Conservation (phyloP, 1,140 invertebrate genomes). For the Cecropterus lyciades region DNA sequence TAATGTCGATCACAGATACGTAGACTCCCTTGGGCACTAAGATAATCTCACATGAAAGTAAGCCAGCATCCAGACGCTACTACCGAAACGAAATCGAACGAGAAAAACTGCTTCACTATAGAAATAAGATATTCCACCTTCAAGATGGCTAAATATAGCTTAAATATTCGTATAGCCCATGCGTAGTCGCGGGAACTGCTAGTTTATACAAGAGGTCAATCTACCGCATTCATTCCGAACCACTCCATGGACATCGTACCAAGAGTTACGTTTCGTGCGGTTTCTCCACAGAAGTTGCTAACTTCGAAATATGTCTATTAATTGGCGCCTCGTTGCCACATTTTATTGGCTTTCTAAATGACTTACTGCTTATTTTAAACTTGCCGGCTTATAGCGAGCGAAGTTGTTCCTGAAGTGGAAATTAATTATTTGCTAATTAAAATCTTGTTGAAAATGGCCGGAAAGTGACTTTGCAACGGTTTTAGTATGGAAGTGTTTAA, state of each 20-base stretch:
- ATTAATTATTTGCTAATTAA: conserved; percentile 20
- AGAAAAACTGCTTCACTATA: too few relatives aligned
- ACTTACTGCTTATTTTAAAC: conserved; percentile 21
- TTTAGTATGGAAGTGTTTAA: too few relatives aligned
- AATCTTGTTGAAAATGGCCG: neutral
- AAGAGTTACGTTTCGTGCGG: conserved; percentile 29
- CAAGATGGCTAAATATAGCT: too few relatives aligned
- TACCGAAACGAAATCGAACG: too few relatives aligned
- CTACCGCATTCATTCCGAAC: neutral
- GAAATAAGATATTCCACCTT: too few relatives aligned
- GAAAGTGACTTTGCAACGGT: neutral
- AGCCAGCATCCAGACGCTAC: too few relatives aligned
- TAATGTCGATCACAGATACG: too few relatives aligned
- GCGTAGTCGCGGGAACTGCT: too few relatives aligned
- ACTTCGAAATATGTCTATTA: conserved; percentile 35
- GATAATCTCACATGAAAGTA: too few relatives aligned
- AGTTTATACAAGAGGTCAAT: neutral
- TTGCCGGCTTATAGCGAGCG: conserved; percentile 20
- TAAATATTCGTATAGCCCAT: too few relatives aligned
- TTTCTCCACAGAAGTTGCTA: conserved; percentile 31
- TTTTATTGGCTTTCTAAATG: conserved; percentile 36
- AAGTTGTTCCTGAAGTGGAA: conserved; percentile 6
- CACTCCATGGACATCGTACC: neutral
- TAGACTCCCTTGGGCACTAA: too few relatives aligned
- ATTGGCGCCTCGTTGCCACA: conserved; percentile 30